Conservation (phyloP, 2,797 vertebrate species). For the Parambassis ranga region DNA sequence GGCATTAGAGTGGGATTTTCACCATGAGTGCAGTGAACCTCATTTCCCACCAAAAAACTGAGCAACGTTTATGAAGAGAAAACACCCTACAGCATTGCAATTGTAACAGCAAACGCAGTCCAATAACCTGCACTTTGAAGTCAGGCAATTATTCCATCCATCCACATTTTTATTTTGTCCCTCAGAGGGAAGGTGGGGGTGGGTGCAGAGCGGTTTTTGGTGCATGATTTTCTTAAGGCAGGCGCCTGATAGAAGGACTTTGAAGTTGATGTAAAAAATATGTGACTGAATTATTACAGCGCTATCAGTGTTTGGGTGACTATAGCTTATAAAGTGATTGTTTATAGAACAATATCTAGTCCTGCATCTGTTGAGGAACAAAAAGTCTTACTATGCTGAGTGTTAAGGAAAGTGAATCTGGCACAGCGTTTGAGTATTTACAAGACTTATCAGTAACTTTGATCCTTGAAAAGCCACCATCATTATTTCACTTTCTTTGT, state of each 20-base stretch:
- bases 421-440: conserved; percentile 37
- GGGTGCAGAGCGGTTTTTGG: conserved; percentile 27
- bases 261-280: conserved; percentile 72
- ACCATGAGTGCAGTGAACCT: conserved; percentile 29
- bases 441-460: conserved; percentile 48
- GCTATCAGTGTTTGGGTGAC: conserved; percentile 32
- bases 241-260: conserved; percentile 54
- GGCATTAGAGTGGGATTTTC: conserved; percentile 61
- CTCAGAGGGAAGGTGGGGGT: conserved; percentile 41
- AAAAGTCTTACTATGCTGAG: background rate
- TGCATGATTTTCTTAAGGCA: conserved; percentile 56
- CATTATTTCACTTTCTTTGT: conserved; percentile 52
- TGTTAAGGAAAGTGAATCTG: conserved; percentile 29
- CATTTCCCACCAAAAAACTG: conserved; percentile 30
- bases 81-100: conserved; percentile 52
- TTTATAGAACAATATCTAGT: conserved; percentile 20
- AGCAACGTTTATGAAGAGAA: conserved; percentile 52
- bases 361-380: conserved; percentile 9
- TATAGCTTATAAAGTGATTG: conserved; percentile 15
- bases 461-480: conserved; percentile 44
- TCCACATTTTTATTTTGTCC: conserved; percentile 64
- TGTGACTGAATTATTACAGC: conserved; percentile 38
- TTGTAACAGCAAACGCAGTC: conserved; percentile 57
- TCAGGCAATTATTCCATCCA: conserved; percentile 70
- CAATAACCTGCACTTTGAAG: conserved; percentile 77